These are phyloP conservation scores for Meta bourneti DNA, from an alignment of 2,888 invertebrate species.

Conservation along the genomic window DNA sequence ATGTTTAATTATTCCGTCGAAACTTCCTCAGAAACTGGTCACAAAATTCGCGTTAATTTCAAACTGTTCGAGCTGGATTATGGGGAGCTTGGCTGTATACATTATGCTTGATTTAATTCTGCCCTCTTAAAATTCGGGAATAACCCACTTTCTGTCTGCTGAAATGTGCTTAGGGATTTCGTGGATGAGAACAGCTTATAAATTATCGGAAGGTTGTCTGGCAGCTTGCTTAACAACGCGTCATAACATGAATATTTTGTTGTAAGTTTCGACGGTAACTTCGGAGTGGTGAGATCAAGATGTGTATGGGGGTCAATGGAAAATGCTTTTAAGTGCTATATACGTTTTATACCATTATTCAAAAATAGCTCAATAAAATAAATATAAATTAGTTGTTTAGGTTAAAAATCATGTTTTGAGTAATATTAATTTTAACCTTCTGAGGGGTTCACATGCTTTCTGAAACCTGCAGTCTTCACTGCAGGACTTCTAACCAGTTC, in stretches of 20 bases:
- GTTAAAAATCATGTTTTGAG: too few species aligned
- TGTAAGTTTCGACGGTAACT: too few species aligned
- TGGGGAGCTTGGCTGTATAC: neutral
- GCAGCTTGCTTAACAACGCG: neutral
- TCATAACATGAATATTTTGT: neutral
- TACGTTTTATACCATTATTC: too few species aligned
- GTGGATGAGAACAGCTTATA: neutral
- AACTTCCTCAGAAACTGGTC: neutral
- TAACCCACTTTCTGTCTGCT: slow-evolving; percentile 1
- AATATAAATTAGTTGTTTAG: too few species aligned
- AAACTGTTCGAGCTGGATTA: neutral
- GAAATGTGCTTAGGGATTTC: neutral
- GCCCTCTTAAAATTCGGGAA: slow-evolving; percentile 32
- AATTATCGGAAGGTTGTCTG: slow-evolving; percentile 26
- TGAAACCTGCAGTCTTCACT: too few species aligned
- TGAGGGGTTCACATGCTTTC: too few species aligned
- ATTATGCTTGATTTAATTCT: slow-evolving; percentile 49
- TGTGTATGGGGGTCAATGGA: too few species aligned
- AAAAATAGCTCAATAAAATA: too few species aligned
- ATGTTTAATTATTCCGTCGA: slow-evolving; percentile 45
- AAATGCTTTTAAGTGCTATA: too few species aligned
- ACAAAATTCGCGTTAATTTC: neutral
- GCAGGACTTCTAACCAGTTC: too few species aligned
- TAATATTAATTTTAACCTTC: too few species aligned
- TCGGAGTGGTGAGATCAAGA: too few species aligned